Evolutionary conservation across 2,888 invertebrate genomes (phyloP), one percentile per base, ranked within the genome.

Genomic region (Cryptus armator): DNA sequence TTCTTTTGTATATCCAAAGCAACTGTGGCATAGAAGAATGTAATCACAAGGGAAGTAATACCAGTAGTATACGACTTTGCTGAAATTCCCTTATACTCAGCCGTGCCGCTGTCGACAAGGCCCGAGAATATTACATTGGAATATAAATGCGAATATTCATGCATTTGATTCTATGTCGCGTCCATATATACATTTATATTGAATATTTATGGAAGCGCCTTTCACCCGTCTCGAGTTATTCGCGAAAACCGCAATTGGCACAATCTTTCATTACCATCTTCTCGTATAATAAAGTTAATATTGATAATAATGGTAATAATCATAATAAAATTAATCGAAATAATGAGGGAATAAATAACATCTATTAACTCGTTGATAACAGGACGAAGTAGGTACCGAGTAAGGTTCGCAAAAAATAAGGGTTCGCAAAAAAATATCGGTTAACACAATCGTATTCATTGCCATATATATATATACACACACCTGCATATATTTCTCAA

Each of bases 131-230:
- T 84, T 84, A 84, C 76, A 76, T 71, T 67, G 84, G 76, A 84
- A 87, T 84, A 81, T 86, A 84, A 86, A 86, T 86, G 83, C 86
- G 84, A 87, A 86, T 87, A 86, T 87, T 87, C 86, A 86, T 87
- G 84, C 81, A 79, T 70, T 46, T 68, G 70, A 72, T 71, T 75
- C 66, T 51, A 51, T 67, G 71, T 70, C 43, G 29, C 51, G 67
- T 51, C 66, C 67, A 62, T 59, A 67, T 80, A 80, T 76, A 56
- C 80, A 77, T 84, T 80, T 76, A 84, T 81, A 77, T 80, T 80
- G 80, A 81, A 84, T 84, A 84, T 84, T 84, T 84, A 80, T 84
- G 66, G 14, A 68, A 59, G 16, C 19, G 19, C 29, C 59, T 81
- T 76, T 80, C 71, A 53, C 48, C 56, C 44, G 29, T 53, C 64